These are phyloP conservation scores for Chaitophorus viminalis DNA, from an alignment of 2,888 invertebrate genomes.

Conservation along the genomic window DNA sequence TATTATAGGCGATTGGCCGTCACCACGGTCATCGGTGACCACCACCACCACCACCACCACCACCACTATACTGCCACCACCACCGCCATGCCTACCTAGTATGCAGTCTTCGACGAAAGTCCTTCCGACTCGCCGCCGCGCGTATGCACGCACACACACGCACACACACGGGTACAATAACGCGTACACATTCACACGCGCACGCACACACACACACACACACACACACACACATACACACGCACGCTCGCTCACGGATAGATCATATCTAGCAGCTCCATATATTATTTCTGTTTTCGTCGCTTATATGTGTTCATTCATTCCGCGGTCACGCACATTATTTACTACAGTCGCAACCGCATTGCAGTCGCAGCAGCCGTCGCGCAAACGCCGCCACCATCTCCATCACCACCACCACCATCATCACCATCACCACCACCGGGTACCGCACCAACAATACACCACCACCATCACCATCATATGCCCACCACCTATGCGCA, in stretches of 20 bases:
- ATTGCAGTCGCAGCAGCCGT: conserved; percentile 27
- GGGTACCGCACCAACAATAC: too few species aligned
- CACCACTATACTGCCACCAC: neutral
- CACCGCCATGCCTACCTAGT: neutral
- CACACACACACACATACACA: too few species aligned
- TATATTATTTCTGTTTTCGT: conserved; percentile 15
- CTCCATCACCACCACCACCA: neutral
- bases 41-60: neutral
- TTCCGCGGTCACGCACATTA: conserved; percentile 10
- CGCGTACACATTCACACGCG: too few species aligned
- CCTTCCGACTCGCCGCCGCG: conserved; percentile 31
- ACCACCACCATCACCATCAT: too few species aligned
- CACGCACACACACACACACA: too few species aligned
- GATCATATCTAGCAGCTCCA: conserved; percentile 40
- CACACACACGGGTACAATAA: too few species aligned
- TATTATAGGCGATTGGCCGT: neutral
- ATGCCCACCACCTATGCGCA: too few species aligned
- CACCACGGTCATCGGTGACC: conserved; percentile 8
- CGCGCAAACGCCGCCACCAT: neutral
- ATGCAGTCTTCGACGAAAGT: conserved; percentile 30
- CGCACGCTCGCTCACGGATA: neutral
- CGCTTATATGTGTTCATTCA: conserved; percentile 22
- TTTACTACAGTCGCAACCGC: conserved; percentile 8
- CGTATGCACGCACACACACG: neutral
- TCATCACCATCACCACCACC: neutral